Conservation (phyloP, 2,113 vertebrate genomes). For the Centropristis striata region DNA sequence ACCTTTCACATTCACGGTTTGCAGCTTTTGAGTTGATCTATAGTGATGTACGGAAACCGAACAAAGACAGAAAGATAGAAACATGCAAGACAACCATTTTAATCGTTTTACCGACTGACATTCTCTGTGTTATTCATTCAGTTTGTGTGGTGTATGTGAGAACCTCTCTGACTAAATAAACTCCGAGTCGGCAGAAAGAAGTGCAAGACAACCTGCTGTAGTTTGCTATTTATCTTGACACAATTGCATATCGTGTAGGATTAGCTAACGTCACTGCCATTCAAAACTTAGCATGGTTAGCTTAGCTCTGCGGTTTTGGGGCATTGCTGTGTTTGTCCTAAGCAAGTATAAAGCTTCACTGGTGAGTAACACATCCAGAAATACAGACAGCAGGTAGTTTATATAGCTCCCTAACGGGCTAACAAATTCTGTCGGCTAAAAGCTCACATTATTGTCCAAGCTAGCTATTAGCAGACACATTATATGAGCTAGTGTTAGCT, state of each 20-base stretch:
- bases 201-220: background rate
- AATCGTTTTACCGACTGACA: background rate
- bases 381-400: background rate
- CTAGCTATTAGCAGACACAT: conserved; percentile 33
- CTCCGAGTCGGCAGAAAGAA: background rate
- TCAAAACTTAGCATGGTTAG: conserved; percentile 40
- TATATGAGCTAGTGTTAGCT: conserved; percentile 53
- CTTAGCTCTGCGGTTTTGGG: conserved; percentile 11
- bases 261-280: background rate
- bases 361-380: background rate
- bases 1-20: conserved; percentile 20
- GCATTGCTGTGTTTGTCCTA: background rate
- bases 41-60: background rate
- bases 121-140: background rate
- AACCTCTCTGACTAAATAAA: background rate
- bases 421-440: background rate
- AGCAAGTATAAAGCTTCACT: background rate
- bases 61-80: background rate
- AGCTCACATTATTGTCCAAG: background rate
- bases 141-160: background rate
- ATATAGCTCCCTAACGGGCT: background rate
- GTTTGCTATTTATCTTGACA: background rate
- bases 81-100: background rate
- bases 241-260: background rate
- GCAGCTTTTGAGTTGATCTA: conserved; percentile 17